These are phyloP conservation scores for Notolabrus celidotus DNA, from an alignment of 2,797 vertebrate species.

Conservation along the genomic window DNA sequence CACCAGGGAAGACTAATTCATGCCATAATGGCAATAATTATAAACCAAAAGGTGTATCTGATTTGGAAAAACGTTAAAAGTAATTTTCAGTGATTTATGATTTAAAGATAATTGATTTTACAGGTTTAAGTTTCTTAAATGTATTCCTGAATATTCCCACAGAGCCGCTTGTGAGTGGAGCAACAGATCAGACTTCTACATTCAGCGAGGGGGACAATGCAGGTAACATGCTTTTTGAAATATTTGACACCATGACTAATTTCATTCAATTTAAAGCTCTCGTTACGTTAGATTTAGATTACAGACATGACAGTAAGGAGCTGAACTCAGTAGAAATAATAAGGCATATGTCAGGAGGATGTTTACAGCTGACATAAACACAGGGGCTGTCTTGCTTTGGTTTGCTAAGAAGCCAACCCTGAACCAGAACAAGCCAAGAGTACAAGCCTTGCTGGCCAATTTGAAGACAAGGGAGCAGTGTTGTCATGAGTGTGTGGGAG, in stretches of 20 bases:
- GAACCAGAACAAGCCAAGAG: slow-evolving; percentile 50
- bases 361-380: slow-evolving; percentile 7
- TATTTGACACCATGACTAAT: not conserved
- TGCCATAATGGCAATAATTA: slow-evolving; percentile 76
- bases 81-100: slow-evolving; percentile 29
- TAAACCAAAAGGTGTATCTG: slow-evolving; percentile 72
- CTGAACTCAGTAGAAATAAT: slow-evolving; percentile 2
- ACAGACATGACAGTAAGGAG: too few species aligned
- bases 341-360: not conserved
- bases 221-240: slow-evolving; percentile 47
- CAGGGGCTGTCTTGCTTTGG: slow-evolving; percentile 19
- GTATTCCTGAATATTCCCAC: slow-evolving; percentile 39
- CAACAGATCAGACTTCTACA: slow-evolving; percentile 9
- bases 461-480: slow-evolving; percentile 62
- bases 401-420: slow-evolving; percentile 37
- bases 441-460: slow-evolving; percentile 42
- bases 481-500: slow-evolving; percentile 55
- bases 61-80: not conserved
- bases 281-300: too few species aligned
- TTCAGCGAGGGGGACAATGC: slow-evolving; percentile 35
- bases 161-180: slow-evolving; percentile 45
- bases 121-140: not conserved
- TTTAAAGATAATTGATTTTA: not conserved
- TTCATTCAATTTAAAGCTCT: not conserved
- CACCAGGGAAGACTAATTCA: slow-evolving; percentile 67